phyloP scores from a whole-genome alignment of 2,113 vertebrate species.

The Tretioscincus oriximinensis region DNA sequence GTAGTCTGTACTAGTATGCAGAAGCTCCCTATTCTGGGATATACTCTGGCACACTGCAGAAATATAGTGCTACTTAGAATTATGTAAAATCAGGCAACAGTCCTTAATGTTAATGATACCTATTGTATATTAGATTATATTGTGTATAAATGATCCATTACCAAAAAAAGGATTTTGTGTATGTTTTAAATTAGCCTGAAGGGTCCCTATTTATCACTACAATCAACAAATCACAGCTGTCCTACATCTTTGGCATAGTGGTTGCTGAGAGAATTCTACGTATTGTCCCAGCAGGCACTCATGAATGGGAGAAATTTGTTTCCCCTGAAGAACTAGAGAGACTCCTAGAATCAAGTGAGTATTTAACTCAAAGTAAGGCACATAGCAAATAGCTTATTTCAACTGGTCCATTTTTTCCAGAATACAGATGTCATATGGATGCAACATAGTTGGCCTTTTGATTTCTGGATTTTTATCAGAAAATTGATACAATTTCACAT shows the following conservation, averaged over 20 bases:
- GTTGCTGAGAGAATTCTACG: constrained; percentile 84
- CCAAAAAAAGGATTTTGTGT: not conserved
- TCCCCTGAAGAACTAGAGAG: constrained; percentile 85
- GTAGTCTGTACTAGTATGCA: no score
- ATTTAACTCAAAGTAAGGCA: constrained; percentile 10
- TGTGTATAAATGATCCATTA: not conserved
- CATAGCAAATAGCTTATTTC: not conserved
- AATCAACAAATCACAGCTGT: constrained; percentile 90
- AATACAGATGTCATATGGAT: not conserved
- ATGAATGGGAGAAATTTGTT: constrained; percentile 96
- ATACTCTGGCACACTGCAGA: no score
- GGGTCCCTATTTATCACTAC: constrained; percentile 96
- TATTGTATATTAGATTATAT: not conserved
- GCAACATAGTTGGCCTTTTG: not conserved
- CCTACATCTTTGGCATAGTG: constrained; percentile 87
- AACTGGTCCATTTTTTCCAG: not conserved
- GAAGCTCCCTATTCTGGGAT: no score
- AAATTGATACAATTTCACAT: no score
- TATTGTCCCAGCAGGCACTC: constrained; percentile 90
- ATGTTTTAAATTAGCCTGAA: constrained; percentile 73
- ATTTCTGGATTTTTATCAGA: no score
- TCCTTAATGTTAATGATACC: not conserved
- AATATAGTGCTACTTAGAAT: not conserved
- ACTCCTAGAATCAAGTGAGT: constrained; percentile 90
- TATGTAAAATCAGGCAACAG: not conserved